Percentiles rank a stretch among this genome's conserved stretches.
Evolutionary conservation across 2,113 vertebrate species (phyloP).

Genomic region (Hippocampus barbouri): DNA sequence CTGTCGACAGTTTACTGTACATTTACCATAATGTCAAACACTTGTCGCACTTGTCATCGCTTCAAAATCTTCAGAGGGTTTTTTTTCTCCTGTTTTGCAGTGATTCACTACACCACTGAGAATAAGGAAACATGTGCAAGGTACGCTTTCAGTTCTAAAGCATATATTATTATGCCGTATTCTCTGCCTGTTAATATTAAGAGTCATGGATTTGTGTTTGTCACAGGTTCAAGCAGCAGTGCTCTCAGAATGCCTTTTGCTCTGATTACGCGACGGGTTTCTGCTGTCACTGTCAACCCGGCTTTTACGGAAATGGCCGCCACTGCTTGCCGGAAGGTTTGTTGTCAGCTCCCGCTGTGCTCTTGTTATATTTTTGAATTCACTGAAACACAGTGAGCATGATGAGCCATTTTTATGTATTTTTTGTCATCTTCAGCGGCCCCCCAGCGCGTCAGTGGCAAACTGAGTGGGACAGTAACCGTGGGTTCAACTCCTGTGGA

Average conservation of each 20-base stretch:
- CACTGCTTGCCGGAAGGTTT: constrained; percentile 87
- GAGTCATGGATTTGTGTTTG: background rate
- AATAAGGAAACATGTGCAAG: constrained; percentile 78
- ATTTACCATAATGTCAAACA: background rate
- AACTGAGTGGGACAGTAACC: constrained; percentile 80
- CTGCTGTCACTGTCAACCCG: constrained; percentile 86
- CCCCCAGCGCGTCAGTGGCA: constrained; percentile 90
- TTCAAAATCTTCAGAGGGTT: background rate
- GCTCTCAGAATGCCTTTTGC: constrained; percentile 85
- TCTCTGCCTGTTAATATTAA: background rate
- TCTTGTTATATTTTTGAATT: background rate
- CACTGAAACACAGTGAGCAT: background rate
- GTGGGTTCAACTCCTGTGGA: constrained; percentile 75
- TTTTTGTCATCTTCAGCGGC: constrained; percentile 68
- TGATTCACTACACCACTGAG: constrained; percentile 78
- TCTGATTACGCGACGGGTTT: constrained; percentile 81
- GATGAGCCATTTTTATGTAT: background rate
- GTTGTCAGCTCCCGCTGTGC: background rate
- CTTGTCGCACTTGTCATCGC: background rate
- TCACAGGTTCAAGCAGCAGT: constrained; percentile 73
- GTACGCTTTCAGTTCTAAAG: constrained; percentile 24
- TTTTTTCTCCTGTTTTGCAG: constrained; percentile 50
- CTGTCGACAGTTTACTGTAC: background rate
- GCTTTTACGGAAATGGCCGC: constrained; percentile 85
- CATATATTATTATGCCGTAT: background rate